Conservation (phyloP, 2,113 vertebrate species). For the Sander lucioperca region DNA sequence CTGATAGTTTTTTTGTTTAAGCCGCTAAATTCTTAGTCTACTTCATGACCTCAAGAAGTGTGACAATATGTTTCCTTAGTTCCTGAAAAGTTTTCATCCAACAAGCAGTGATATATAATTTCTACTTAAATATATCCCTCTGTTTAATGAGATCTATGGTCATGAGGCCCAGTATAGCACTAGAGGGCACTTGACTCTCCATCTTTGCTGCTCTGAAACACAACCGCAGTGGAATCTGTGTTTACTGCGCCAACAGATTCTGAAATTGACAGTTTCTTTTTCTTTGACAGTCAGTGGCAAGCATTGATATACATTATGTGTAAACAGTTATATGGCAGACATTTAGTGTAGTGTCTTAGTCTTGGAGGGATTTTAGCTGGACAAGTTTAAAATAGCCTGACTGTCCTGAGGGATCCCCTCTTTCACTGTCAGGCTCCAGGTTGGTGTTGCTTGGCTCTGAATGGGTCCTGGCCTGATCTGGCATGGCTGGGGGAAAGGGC, state of each 20-base stretch:
- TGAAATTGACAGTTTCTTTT: constrained; percentile 33
- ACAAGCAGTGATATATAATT: constrained; percentile 16
- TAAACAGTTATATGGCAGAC: constrained; percentile 13
- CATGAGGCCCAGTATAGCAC: not conserved
- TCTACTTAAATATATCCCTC: not conserved
- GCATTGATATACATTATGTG: constrained; percentile 7
- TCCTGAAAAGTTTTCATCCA: constrained; percentile 16
- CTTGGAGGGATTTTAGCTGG: constrained; percentile 23
- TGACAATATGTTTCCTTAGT: not conserved
- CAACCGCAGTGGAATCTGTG: constrained; percentile 9
- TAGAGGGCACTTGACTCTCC: constrained; percentile 47
- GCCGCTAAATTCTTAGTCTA: not conserved
- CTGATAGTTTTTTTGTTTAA: not conserved
- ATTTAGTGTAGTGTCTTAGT: constrained; percentile 1
- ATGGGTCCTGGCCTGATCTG: constrained; percentile 1
- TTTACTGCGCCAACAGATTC: constrained; percentile 17
- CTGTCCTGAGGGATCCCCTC: constrained; percentile 49
- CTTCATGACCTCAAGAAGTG: not conserved
- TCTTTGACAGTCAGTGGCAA: constrained; percentile 17
- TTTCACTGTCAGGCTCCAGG: constrained; percentile 8
- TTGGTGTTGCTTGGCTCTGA: constrained; percentile 31
- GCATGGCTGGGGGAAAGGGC: constrained; percentile 10
- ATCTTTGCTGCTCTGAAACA: constrained; percentile 16
- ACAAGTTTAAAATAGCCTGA: constrained; percentile 29
- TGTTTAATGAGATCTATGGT: not conserved